phyloP scores from a whole-genome alignment of 35 echinoderm and acorn worm genomes.

The Diadema setosum region DNA sequence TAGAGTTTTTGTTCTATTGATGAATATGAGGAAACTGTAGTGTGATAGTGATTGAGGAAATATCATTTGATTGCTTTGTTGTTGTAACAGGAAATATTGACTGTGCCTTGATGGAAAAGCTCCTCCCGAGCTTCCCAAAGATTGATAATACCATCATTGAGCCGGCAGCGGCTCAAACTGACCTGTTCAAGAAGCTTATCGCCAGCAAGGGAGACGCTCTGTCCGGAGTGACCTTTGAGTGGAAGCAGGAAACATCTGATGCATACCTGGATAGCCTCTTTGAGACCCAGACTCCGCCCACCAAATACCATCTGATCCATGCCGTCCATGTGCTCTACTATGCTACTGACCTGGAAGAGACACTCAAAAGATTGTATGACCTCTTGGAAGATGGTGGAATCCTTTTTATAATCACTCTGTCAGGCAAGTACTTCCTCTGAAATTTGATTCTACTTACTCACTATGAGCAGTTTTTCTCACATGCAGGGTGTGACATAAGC shows the following conservation, averaged over 20 bases:
- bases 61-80: background rate
- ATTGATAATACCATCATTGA: background rate
- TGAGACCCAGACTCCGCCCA: background rate
- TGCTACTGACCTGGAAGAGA: background rate
- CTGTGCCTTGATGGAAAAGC: slow-evolving; percentile 2
- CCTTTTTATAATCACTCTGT: background rate
- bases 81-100: background rate
- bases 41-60: too few relatives aligned
- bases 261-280: background rate
- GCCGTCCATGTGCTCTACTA: slow-evolving; percentile 6
- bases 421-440: background rate
- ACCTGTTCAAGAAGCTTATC: background rate
- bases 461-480: too few relatives aligned
- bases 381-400: background rate
- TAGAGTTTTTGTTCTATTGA: too few relatives aligned
- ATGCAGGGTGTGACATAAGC: too few relatives aligned
- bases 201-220: background rate
- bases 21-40: too few relatives aligned
- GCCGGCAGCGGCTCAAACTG: background rate
- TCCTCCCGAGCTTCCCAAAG: background rate
- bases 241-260: background rate
- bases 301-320: background rate
- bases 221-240: background rate
- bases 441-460: too few relatives aligned
- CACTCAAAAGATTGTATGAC: background rate